A percentile compares a stretch with the other conserved stretches of the same genome.
phyloP scores from a whole-genome alignment of 2,888 invertebrate genomes.

The Halocaridina rubra region DNA sequence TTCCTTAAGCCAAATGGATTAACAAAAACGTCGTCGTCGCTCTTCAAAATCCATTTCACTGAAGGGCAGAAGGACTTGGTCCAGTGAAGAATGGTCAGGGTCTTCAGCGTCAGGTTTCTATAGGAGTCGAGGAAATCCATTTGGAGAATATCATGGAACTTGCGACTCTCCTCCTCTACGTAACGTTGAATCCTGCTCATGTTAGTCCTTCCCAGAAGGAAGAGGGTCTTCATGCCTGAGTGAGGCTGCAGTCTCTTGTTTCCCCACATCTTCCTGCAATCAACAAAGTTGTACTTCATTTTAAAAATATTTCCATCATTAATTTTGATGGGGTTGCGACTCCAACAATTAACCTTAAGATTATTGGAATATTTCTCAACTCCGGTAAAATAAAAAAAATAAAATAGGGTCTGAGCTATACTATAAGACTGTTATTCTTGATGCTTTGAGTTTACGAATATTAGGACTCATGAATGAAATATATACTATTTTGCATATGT shows the following conservation, averaged over 20 bases:
- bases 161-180: background rate
- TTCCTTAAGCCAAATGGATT: slow-evolving; percentile 10
- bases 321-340: too few species aligned
- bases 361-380: too few species aligned
- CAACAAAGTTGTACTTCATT: too few species aligned
- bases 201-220: background rate
- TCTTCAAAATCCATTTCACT: slow-evolving; percentile 41
- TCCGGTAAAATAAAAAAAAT: too few species aligned
- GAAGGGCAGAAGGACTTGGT: background rate
- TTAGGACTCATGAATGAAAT: too few species aligned
- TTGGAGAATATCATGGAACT: slow-evolving; percentile 1
- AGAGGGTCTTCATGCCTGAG: slow-evolving; percentile 1
- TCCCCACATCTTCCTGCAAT: slow-evolving; percentile 12
- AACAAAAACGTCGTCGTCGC: slow-evolving; percentile 35
- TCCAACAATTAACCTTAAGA: too few species aligned
- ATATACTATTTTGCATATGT: too few species aligned
- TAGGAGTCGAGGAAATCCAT: slow-evolving; percentile 31
- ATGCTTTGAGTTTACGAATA: too few species aligned
- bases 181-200: background rate
- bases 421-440: too few species aligned
- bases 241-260: background rate
- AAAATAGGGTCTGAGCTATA: too few species aligned
- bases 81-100: slow-evolving; percentile 32
- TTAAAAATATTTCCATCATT: too few species aligned
- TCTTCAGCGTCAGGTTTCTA: slow-evolving; percentile 28